Conservation (phyloP, 2,888 invertebrate genomes). For the Philereme transversata region DNA sequence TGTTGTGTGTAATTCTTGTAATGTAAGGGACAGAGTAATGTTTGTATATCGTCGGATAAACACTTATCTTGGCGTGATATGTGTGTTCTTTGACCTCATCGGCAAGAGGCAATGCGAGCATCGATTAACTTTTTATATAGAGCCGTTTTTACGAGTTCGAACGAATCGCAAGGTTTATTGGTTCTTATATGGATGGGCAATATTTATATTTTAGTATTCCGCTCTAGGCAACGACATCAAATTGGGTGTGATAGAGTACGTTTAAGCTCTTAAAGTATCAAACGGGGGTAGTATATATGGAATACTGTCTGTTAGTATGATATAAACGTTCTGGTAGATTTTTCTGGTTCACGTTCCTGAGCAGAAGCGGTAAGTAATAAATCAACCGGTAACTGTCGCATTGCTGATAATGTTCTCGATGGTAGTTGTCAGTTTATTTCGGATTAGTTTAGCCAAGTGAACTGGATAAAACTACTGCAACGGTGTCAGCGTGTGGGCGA, state of each 20-base stretch:
- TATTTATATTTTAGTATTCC: conserved; percentile 44
- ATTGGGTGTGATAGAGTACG: conserved; percentile 31
- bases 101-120: conserved; percentile 32
- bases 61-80: conserved; percentile 38
- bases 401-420: conserved; percentile 32
- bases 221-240: conserved; percentile 31
- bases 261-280: conserved; percentile 25
- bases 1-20: conserved; percentile 32
- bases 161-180: conserved; percentile 48
- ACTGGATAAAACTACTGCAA: conserved; percentile 39
- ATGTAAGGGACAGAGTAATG: conserved; percentile 34
- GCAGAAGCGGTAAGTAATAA: conserved; percentile 29
- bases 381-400: conserved; percentile 36
- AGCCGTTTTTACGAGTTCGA: conserved; percentile 46
- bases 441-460: conserved; percentile 39
- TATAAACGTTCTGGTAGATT: conserved; percentile 5
- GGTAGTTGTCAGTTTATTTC: conserved; percentile 33
- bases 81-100: conserved; percentile 48
- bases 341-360: conserved; percentile 30
- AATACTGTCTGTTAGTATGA: conserved; percentile 7
- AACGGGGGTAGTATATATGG: conserved; percentile 18
- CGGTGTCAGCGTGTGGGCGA: conserved; percentile 38
- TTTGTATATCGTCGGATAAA: conserved; percentile 37
- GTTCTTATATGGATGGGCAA: conserved; percentile 36
- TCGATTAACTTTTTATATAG: conserved; percentile 54